Evolutionary conservation across 2,888 invertebrate genomes (phyloP).

Genomic region (Druceiella hillmani): DNA sequence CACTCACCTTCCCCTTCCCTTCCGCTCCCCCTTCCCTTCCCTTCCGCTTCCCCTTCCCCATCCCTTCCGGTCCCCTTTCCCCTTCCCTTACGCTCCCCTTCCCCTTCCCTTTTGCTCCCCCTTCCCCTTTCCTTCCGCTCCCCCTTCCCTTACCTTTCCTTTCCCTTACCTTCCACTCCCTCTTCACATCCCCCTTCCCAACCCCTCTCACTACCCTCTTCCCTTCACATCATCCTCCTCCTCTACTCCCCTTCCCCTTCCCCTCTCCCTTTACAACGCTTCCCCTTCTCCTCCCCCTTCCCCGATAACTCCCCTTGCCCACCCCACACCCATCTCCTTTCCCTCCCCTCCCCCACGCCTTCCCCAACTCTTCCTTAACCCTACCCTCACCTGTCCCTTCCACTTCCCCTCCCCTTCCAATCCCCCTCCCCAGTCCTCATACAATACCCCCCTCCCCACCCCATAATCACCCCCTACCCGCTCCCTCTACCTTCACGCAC

Average conservation of each 20-base stretch:
- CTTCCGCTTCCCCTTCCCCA: neutral
- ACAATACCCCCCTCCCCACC: too few species aligned
- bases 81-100: neutral
- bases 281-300: neutral
- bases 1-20: neutral
- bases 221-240: neutral
- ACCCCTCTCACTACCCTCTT: neutral
- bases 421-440: neutral
- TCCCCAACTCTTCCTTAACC: neutral
- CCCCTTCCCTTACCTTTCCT: neutral
- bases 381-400: neutral
- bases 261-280: neutral
- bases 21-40: neutral
- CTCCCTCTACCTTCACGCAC: neutral
- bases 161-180: neutral
- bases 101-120: neutral
- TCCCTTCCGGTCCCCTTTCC: neutral
- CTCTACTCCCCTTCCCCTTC: neutral
- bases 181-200: neutral
- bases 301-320: neutral
- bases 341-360: neutral
- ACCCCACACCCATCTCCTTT: neutral
- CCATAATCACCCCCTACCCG: too few species aligned
- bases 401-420: neutral
- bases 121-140: neutral